Base-by-base conservation (phyloP, 2,113 vertebrate species). In the Trogon melanurus region DNA sequence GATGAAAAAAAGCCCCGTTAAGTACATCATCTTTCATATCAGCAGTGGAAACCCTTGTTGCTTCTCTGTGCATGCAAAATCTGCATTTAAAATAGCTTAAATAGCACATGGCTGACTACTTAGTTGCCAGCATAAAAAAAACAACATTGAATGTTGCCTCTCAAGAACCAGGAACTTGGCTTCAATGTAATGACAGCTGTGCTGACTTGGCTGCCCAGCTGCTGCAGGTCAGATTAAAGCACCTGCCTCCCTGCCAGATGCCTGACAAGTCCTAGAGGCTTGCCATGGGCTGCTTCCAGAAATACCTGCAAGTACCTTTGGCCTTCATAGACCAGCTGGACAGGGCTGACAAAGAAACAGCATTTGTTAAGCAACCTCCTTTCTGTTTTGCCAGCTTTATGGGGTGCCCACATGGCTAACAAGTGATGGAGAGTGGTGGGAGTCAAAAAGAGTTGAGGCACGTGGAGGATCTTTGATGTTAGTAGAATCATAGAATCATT, bases 391-490 rank as follows among this genome's bases (percentile, higher is more conserved):
- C 32, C 17, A 34, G 32, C 6, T 61, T 25, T n/a, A 2, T 30
- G 23, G 10, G 30, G 36, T 64, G 47, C 27, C 44, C 0, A 0
- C 11, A 30, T 53, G n/a, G 27, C 48, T 72, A 47, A 1, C 4
- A 25, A 53, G 79, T 5, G 53, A 38, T 6, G 5, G 47, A 20
- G 13, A 17, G 26, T 5, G 51, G 51, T 61, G 58, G 30, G 44
- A 72, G 6, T 26, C 0, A 1, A 17, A 26, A 67, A 4, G 13
- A 16, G 6, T 13, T 9, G 57, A 50, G 51, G 9, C 21, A 5
- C 2, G 6, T 8, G 19, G 11, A 47, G 32, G 16, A 10, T 22
- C 45, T 73, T 73, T 45, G 21, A 29, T 60, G 9, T 60, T 36
- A 34, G 8, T 8, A 41, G 41, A 41, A 41, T 41, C 41, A 13